A percentile compares a stretch with the other conserved stretches of the same genome.
Evolutionary conservation across 2,113 vertebrate genomes (phyloP).

Genomic region (Thalassoma bifasciatum): DNA sequence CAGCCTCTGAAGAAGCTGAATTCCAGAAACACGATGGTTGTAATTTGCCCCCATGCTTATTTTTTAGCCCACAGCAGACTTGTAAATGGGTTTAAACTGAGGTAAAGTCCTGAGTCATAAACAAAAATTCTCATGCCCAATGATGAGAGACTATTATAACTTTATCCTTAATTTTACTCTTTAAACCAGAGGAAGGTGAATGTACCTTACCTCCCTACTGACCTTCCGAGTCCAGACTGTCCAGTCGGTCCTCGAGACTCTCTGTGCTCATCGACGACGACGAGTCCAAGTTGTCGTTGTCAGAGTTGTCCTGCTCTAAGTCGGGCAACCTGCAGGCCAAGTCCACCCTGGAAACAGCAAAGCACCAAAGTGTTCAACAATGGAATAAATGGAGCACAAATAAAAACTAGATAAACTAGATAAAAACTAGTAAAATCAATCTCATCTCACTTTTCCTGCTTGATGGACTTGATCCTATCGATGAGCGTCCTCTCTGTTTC

Average conservation of each 20-base stretch:
- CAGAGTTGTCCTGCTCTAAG: slow-evolving; percentile 89
- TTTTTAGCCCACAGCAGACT: no score
- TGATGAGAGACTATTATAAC: not conserved
- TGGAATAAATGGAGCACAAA: not conserved
- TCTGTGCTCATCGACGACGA: slow-evolving; percentile 89
- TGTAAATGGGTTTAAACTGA: no score
- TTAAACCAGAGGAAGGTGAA: slow-evolving; percentile 51
- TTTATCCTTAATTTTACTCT: not conserved
- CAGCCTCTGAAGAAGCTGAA: no score
- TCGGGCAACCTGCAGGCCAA: slow-evolving; percentile 91
- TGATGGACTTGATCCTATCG: slow-evolving; percentile 90
- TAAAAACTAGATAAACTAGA: not conserved
- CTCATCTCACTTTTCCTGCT: slow-evolving; percentile 90
- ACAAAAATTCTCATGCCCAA: no score
- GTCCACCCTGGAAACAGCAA: slow-evolving; percentile 83
- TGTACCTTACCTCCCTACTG: slow-evolving; percentile 88
- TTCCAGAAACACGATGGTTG: no score
- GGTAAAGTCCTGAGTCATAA: no score
- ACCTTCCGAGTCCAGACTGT: slow-evolving; percentile 87
- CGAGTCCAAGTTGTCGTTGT: slow-evolving; percentile 90
- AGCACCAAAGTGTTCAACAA: not conserved
- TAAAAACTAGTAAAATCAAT: no score
- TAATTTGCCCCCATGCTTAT: no score
- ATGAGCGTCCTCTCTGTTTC: slow-evolving; percentile 86
- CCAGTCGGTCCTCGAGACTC: slow-evolving; percentile 85